Percentiles rank a stretch among this genome's conserved stretches.
phyloP scores from a whole-genome alignment of 2,888 invertebrate genomes.

The Ophonus ardosiacus region DNA sequence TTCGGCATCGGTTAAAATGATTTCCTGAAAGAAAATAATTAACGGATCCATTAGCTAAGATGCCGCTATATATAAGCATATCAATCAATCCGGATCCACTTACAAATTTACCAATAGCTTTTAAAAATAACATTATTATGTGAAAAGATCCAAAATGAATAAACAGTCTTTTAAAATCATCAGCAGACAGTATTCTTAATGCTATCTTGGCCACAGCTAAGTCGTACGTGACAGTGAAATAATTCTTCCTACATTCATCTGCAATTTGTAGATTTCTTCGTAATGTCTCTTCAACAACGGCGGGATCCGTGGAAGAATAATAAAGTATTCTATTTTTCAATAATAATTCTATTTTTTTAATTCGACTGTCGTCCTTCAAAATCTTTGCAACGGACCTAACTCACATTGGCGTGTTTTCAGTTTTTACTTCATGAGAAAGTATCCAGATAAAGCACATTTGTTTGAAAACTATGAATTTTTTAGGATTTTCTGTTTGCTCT shows the following conservation, averaged over 20 bases:
- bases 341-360: constrained; percentile 67
- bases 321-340: constrained; percentile 66
- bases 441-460: constrained; percentile 61
- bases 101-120: constrained; percentile 69
- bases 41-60: constrained; percentile 69
- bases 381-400: constrained; percentile 61
- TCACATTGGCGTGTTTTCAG: constrained; percentile 67
- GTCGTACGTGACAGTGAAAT: constrained; percentile 68
- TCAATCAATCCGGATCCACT: constrained; percentile 66
- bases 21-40: constrained; percentile 65
- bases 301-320: constrained; percentile 64
- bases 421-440: constrained; percentile 63
- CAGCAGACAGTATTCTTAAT: background rate
- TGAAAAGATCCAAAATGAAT: constrained; percentile 69
- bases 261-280: constrained; percentile 66
- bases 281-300: constrained; percentile 69
- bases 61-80: constrained; percentile 67
- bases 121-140: constrained; percentile 68
- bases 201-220: constrained; percentile 53
- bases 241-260: constrained; percentile 60
- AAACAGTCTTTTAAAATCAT: constrained; percentile 65
- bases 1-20: constrained; percentile 66
- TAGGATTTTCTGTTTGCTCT: background rate
- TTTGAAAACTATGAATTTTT: background rate
- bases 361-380: constrained; percentile 55